Conservation (phyloP, 2,797 vertebrate species). For the Phyllotis vaccarum region DNA sequence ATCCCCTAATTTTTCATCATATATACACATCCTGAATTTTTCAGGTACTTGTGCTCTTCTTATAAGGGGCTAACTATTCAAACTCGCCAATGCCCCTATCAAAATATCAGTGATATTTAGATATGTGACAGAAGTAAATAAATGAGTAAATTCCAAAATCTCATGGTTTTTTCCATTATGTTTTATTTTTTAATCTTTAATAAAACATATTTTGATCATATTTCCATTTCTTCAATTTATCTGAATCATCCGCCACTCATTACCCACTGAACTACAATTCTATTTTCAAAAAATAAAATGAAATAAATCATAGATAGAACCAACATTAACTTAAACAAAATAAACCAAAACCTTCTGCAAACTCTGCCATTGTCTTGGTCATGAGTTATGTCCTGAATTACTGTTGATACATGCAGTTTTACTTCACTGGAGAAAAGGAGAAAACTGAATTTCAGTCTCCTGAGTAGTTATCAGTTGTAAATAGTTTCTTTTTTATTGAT, state of each 20-base stretch:
- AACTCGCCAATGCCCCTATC: not conserved
- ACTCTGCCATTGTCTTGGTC: not conserved
- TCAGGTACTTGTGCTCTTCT: not conserved
- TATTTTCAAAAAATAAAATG: not conserved
- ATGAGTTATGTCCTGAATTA: not conserved
- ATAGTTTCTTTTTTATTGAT: not conserved
- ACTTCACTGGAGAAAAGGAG: not conserved
- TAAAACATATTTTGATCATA: not conserved
- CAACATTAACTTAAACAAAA: not conserved
- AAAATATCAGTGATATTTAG: not conserved
- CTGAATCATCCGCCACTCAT: not conserved
- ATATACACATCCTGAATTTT: not conserved
- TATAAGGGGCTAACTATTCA: not conserved
- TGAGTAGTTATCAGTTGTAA: not conserved
- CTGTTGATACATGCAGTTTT: not conserved
- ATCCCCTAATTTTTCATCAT: not conserved
- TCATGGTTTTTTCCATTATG: not conserved
- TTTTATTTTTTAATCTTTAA: not conserved
- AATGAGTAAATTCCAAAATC: not conserved
- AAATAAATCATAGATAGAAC: not conserved
- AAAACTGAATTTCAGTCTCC: not conserved
- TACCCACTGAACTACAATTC: not conserved
- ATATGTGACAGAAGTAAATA: not conserved
- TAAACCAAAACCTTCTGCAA: not conserved
- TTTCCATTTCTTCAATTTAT: not conserved